Conservation (phyloP, 1,140 invertebrate genomes). For the Eriosoma lanigerum region DNA sequence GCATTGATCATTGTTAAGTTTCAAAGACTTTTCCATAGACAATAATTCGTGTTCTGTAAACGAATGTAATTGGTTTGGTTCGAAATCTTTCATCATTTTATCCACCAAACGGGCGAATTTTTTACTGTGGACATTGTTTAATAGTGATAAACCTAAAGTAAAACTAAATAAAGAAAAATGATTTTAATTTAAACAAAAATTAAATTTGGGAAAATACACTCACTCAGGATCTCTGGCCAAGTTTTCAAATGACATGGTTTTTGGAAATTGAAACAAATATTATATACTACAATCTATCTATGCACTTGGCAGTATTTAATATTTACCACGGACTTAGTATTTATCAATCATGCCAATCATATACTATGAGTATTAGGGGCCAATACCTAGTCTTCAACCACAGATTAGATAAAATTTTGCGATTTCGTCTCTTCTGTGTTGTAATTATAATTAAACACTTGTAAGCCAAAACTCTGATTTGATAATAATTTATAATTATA, state of each 20-base stretch:
- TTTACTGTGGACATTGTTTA: constrained; percentile 4
- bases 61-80: constrained; percentile 1
- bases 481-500: too few relatives aligned
- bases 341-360: too few relatives aligned
- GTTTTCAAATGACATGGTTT: constrained; percentile 23
- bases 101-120: constrained; percentile 30
- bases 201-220: neutral
- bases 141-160: neutral
- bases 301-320: too few relatives aligned
- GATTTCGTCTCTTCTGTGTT: too few relatives aligned
- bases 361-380: too few relatives aligned
- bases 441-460: too few relatives aligned
- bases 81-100: constrained; percentile 29
- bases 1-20: constrained; percentile 11
- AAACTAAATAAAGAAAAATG: constrained; percentile 7
- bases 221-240: neutral
- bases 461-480: too few relatives aligned
- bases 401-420: too few relatives aligned
- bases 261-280: too few relatives aligned
- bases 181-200: neutral
- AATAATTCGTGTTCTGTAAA: constrained; percentile 25
- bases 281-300: too few relatives aligned
- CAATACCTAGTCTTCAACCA: too few relatives aligned
- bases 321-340: too few relatives aligned
- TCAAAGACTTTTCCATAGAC: constrained; percentile 16